phyloP scores from a whole-genome alignment of 1,140 invertebrate genomes.

The Stratiolaelaps scimitus region DNA sequence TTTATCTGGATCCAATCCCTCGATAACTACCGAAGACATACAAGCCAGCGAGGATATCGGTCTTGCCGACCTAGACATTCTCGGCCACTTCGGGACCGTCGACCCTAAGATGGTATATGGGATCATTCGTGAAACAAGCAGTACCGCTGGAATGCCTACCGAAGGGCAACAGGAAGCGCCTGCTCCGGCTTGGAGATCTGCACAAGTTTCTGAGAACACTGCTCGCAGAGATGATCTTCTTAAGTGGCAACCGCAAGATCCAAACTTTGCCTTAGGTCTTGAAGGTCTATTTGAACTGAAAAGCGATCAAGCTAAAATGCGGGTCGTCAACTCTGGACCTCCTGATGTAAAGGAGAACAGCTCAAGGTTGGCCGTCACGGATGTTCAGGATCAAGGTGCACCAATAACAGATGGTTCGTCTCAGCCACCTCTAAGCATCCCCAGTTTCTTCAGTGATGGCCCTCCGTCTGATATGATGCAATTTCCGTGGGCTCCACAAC shows the following conservation, averaged over 20 bases:
- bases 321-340: no score
- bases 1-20: no score
- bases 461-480: neutral
- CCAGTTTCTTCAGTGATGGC: conserved; percentile 17
- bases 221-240: no score
- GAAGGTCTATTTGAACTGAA: no score
- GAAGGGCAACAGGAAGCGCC: neutral
- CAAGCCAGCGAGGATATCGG: no score
- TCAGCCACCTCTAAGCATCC: neutral
- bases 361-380: no score
- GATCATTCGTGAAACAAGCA: neutral
- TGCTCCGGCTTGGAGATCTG: neutral
- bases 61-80: neutral
- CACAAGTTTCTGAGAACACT: neutral
- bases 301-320: no score
- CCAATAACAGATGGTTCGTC: neutral
- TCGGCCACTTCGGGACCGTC: conserved; percentile 9
- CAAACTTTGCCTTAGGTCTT: no score
- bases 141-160: neutral
- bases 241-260: no score
- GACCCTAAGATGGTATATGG: conserved; percentile 17
- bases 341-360: no score
- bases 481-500: neutral
- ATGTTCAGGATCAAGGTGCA: no score
- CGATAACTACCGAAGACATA: no score